A percentile compares a stretch with the other conserved stretches of the same genome.
Conservation (phyloP, 2,113 vertebrate species). For the Mola mola region DNA sequence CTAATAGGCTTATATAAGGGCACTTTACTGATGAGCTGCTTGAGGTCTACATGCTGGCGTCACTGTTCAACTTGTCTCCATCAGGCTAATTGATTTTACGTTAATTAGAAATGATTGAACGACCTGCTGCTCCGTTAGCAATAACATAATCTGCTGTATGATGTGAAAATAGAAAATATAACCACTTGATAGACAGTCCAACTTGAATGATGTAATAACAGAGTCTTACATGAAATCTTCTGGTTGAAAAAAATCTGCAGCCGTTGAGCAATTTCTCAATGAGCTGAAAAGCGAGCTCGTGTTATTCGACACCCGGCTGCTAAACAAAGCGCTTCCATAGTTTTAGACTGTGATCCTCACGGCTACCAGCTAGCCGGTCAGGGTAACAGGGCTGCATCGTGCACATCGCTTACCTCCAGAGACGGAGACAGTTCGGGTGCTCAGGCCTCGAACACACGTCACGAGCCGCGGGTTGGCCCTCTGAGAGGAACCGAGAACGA, state of each 20-base stretch:
- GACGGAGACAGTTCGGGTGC: conserved; percentile 14
- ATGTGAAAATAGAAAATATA: background rate
- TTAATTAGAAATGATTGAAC: too few species aligned
- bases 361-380: background rate
- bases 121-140: too few species aligned
- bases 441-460: conserved; percentile 46
- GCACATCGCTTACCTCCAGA: conserved; percentile 49
- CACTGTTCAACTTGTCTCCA: too few species aligned
- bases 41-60: too few species aligned
- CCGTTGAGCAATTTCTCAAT: background rate
- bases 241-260: background rate
- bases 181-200: background rate
- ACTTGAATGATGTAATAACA: background rate
- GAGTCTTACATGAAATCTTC: background rate
- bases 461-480: conserved; percentile 14
- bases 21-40: too few species aligned
- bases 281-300: too few species aligned
- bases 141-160: too few species aligned
- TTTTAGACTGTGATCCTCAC: background rate
- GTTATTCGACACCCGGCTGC: too few species aligned
- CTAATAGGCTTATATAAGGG: too few species aligned
- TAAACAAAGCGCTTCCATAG: too few species aligned
- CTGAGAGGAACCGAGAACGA: conserved; percentile 50
- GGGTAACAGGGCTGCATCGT: conserved; percentile 23
- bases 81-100: too few species aligned